Evolutionary conservation across 2,797 vertebrate genomes (phyloP).

Genomic region (Prionace glauca): DNA sequence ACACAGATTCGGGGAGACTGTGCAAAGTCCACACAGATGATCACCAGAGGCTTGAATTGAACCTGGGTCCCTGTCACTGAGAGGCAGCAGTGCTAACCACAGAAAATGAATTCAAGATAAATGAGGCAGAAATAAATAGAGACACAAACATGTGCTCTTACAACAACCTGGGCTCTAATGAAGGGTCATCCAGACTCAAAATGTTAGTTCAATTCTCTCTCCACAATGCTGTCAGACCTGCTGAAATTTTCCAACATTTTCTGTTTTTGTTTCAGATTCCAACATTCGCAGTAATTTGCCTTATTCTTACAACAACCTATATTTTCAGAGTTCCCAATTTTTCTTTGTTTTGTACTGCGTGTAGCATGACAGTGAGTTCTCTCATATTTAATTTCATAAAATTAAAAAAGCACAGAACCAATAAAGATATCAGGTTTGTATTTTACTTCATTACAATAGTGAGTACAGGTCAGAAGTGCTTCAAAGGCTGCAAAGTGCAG

Average conservation of each 20-base stretch:
- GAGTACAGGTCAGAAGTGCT: neutral
- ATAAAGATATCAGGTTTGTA: neutral
- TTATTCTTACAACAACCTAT: neutral
- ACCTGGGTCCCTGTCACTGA: no score
- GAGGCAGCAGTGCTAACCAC: neutral
- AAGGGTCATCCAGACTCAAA: no score
- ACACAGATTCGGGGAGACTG: no score
- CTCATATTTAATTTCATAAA: neutral
- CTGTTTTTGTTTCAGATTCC: no score
- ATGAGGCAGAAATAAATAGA: neutral
- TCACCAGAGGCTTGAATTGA: no score
- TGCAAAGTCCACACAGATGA: no score
- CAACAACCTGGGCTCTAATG: no score
- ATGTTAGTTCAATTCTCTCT: no score
- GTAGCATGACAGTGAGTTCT: neutral
- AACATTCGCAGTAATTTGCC: no score
- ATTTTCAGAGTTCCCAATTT: neutral
- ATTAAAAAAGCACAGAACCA: neutral
- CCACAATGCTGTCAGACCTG: no score
- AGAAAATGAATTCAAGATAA: neutral
- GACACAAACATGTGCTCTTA: no score
- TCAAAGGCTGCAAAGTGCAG: neutral
- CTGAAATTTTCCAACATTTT: no score
- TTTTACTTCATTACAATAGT: neutral
- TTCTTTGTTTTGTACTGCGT: neutral